Base-by-base conservation (phyloP, 2,888 invertebrate genomes). In the Coenonympha arcania region DNA sequence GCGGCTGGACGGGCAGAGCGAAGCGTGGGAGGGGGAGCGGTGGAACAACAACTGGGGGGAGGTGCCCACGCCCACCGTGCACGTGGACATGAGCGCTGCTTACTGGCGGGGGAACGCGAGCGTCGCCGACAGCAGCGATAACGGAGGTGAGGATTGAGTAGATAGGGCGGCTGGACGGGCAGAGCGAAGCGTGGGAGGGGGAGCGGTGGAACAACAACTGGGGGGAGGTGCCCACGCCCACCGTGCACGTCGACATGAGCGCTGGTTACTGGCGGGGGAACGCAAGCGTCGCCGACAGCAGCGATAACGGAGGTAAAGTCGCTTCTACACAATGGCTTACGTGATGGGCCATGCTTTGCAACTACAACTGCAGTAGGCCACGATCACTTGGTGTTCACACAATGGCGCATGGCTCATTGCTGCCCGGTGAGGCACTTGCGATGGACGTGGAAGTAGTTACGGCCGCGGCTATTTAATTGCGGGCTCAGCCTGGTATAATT, bases 261-360 rank as follows among this genome's bases (percentile, higher is more conserved):
- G 79, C 77, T 0, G 78, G 78, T 0, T 82, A 81, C 42, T 85
- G 86, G 82, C 65, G 84, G 36, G 83, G 80, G 0, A 81, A 79
- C 28, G 81, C 78, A 0, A 85, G 85, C 40, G 79, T 83, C 0
- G 85, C 85, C 0, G 85, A 82, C 28, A 85, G 83, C 64, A 87
- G 87, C 48, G 87, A 87, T 59, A 86, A 87, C 62, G 87, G 87
- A 60, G 86, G 86, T 86, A 15, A 59, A n/a, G n/a, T n/a, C n/a
- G n/a, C n/a, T n/a, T n/a, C n/a, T n/a, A n/a, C n/a, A n/a, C n/a
- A n/a, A n/a, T n/a, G n/a, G n/a, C n/a, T n/a, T n/a, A n/a, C n/a
- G n/a, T n/a, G n/a, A n/a, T n/a, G n/a, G n/a, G n/a, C n/a, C n/a
- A n/a, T n/a, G n/a, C n/a, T n/a, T n/a, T n/a, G n/a, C n/a, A n/a